phyloP scores from a whole-genome alignment of 2,113 vertebrate species.

The Archocentrus centrarchus region DNA sequence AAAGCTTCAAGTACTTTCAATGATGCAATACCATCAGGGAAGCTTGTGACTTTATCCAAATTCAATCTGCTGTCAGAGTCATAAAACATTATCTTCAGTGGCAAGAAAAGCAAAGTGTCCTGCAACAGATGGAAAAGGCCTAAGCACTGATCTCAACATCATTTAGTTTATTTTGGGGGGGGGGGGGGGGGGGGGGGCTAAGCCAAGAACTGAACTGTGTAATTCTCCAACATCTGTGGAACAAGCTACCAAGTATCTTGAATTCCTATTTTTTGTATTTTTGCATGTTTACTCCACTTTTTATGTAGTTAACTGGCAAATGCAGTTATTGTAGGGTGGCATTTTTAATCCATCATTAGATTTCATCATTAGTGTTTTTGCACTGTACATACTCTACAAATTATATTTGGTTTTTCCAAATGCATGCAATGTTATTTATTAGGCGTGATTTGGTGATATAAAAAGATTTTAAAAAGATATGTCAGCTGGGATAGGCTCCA shows the following conservation, averaged over 20 bases:
- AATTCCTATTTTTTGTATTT: background rate
- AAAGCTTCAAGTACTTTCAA: background rate
- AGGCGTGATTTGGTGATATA: too few relatives aligned
- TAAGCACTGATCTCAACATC: background rate
- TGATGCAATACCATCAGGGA: constrained; percentile 4
- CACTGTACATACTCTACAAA: background rate
- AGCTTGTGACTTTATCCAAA: background rate
- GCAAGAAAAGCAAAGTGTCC: background rate
- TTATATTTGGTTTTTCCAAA: background rate
- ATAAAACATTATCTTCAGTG: background rate
- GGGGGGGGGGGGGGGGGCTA: background rate
- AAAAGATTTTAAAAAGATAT: too few relatives aligned
- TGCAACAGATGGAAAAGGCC: background rate
- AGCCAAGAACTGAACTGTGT: background rate
- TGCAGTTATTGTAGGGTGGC: background rate
- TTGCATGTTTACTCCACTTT: background rate
- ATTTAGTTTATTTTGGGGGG: background rate
- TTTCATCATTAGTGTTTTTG: background rate
- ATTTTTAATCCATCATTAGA: background rate
- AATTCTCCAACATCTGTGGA: background rate
- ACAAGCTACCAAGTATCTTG: background rate
- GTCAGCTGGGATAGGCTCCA: too few relatives aligned
- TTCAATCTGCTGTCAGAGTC: background rate
- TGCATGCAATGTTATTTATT: background rate
- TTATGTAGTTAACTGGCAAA: background rate